These are phyloP conservation scores for Philantomba maxwellii DNA, from an alignment of 2,113 vertebrate species.

Conservation along the genomic window DNA sequence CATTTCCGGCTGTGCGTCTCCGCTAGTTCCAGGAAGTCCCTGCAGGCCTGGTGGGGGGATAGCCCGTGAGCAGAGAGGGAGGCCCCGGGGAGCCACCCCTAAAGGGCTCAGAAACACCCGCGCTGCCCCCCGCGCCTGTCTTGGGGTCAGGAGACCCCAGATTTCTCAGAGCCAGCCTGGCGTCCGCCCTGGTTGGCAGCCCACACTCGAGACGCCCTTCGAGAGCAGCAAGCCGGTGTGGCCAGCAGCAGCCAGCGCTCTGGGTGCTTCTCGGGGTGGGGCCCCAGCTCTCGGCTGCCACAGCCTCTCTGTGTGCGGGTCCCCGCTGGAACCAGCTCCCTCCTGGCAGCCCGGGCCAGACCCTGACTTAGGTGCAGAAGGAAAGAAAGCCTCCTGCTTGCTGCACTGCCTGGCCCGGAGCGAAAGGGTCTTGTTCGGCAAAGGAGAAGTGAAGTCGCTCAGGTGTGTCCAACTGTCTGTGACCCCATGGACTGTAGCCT, in stretches of 20 bases:
- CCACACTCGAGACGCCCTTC: not conserved
- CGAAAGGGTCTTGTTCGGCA: not conserved
- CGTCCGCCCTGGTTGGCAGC: not conserved
- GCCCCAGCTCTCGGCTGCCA: not conserved
- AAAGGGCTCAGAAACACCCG: not conserved
- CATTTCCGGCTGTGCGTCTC: constrained; percentile 94
- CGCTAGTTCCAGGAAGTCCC: constrained; percentile 95
- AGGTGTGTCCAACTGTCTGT: not conserved
- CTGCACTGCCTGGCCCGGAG: not conserved
- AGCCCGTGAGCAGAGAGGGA: not conserved
- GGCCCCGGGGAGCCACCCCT: fast-evolving
- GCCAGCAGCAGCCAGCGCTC: not conserved
- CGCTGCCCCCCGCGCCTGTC: not conserved
- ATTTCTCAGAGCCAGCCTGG: not conserved
- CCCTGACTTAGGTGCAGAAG: fast-evolving
- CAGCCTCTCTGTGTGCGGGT: not conserved
- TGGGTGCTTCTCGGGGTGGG: not conserved
- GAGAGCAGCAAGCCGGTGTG: too few relatives aligned
- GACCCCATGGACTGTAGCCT: not conserved
- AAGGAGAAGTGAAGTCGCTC: not conserved
- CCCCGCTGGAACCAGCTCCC: not conserved
- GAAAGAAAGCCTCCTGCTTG: fast-evolving
- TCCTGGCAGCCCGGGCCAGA: not conserved
- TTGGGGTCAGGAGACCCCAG: fast-evolving
- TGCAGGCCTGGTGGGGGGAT: constrained; percentile 86